phyloP scores from a whole-genome alignment of 2,797 vertebrate genomes.

The Lacerta agilis region DNA sequence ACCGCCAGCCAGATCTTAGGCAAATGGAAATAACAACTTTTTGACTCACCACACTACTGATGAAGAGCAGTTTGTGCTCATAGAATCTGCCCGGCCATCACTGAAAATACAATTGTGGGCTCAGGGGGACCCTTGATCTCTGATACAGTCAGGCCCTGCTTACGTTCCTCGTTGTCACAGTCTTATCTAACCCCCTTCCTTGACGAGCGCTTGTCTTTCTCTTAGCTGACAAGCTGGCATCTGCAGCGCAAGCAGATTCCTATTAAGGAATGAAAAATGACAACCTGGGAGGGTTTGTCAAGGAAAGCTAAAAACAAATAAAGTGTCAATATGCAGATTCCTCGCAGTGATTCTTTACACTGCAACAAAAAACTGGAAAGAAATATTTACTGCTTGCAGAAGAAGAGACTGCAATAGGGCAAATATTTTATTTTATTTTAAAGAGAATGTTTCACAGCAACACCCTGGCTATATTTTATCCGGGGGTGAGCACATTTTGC shows the following conservation, averaged over 20 bases:
- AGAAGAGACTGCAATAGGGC: conserved; percentile 41
- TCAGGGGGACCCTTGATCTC: too few relatives aligned
- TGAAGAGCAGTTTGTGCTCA: too few relatives aligned
- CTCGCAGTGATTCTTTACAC: conserved; percentile 29
- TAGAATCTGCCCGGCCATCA: too few relatives aligned
- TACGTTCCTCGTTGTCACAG: too few relatives aligned
- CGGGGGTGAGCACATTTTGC: conserved; percentile 40
- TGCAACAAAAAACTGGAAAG: conserved; percentile 26
- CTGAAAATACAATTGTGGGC: too few relatives aligned
- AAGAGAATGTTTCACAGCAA: conserved; percentile 43
- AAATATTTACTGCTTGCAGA: conserved; percentile 59
- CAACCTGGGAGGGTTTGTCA: conserved; percentile 12
- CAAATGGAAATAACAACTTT: too few relatives aligned
- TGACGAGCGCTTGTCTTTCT: too few relatives aligned
- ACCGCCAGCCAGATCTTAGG: too few relatives aligned
- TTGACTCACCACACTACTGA: too few relatives aligned
- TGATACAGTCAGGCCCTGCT: too few relatives aligned
- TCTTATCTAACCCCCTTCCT: too few relatives aligned
- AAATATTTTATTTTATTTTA: not conserved
- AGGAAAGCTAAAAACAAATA: conserved; percentile 30
- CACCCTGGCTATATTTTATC: conserved; percentile 50
- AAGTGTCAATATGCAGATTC: conserved; percentile 43
- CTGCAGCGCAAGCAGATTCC: conserved; percentile 25
- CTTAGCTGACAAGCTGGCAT: not conserved
- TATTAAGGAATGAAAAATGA: conserved; percentile 37